These are phyloP conservation scores for Drosophila nr. perissopoda DNA, from an alignment of 2,888 invertebrate genomes.

Conservation along the genomic window DNA sequence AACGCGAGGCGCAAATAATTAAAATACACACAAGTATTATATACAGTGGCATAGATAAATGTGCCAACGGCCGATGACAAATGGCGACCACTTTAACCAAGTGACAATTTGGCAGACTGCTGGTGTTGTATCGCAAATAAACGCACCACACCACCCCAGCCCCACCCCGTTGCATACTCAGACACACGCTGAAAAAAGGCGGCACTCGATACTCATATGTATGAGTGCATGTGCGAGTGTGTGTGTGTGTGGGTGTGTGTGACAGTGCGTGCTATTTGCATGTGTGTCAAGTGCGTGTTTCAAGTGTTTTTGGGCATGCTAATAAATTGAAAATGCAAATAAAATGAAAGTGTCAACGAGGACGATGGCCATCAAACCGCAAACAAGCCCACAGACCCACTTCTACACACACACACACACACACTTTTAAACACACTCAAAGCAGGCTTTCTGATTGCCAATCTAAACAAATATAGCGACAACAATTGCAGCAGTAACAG, in stretches of 20 bases:
- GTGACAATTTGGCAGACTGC: constrained; percentile 66
- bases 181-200: constrained; percentile 6
- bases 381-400: constrained; percentile 32
- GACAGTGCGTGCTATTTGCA: constrained; percentile 55
- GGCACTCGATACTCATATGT: constrained; percentile 53
- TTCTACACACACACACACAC: constrained; percentile 20
- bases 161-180: background rate
- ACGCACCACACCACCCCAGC: background rate
- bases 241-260: constrained; percentile 27
- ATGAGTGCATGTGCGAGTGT: constrained; percentile 9
- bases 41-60: constrained; percentile 58
- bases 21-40: constrained; percentile 53
- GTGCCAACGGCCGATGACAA: constrained; percentile 69
- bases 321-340: constrained; percentile 81
- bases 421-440: constrained; percentile 11
- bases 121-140: constrained; percentile 33
- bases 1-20: constrained; percentile 63
- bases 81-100: constrained; percentile 73
- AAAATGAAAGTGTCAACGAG: constrained; percentile 70
- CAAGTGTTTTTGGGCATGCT: constrained; percentile 56
- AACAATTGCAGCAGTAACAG: background rate
- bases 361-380: constrained; percentile 56
- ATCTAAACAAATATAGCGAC: constrained; percentile 36
- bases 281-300: constrained; percentile 72
- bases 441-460: constrained; percentile 49